A percentile compares a stretch with the other conserved stretches of the same genome.
Evolutionary conservation across 2,888 invertebrate genomes (phyloP).

Genomic region (Meiosimyza platycephala): DNA sequence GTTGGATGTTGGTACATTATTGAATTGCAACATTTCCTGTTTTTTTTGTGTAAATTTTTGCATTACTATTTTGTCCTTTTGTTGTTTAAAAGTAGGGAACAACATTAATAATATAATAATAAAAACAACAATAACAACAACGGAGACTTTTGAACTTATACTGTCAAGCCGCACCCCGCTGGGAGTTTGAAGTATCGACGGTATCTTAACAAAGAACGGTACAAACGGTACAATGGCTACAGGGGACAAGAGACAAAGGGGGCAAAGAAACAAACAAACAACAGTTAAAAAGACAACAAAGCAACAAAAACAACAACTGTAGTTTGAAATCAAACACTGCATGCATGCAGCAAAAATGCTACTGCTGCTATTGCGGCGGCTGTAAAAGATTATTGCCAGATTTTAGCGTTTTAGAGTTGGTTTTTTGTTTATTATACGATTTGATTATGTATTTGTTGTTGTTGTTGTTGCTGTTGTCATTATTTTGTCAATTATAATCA

Average conservation of each 20-base stretch:
- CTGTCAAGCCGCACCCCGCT: conserved; percentile 19
- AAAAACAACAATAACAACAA: neutral
- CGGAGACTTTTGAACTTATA: neutral
- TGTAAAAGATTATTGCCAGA: conserved; percentile 6
- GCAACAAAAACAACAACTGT: neutral
- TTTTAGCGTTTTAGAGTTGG: neutral
- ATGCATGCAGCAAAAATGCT: no score
- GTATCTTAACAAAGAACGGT: neutral
- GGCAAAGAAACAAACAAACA: neutral
- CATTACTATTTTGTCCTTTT: conserved; percentile 5
- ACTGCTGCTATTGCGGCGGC: neutral
- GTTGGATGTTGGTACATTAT: conserved; percentile 16
- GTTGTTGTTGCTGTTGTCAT: neutral
- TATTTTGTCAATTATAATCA: conserved; percentile 2
- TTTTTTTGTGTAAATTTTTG: neutral
- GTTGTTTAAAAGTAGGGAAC: neutral
- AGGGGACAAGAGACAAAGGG: neutral
- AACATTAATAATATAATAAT: neutral
- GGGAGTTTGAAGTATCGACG: conserved; percentile 6
- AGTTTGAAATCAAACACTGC: no score
- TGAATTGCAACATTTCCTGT: conserved; percentile 23
- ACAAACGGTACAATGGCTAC: neutral
- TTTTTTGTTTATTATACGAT: conserved; percentile 2
- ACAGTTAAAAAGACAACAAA: neutral
- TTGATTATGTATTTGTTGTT: neutral